Conservation (phyloP, 1,140 invertebrate genomes). For the Lepidurus arcticus region DNA sequence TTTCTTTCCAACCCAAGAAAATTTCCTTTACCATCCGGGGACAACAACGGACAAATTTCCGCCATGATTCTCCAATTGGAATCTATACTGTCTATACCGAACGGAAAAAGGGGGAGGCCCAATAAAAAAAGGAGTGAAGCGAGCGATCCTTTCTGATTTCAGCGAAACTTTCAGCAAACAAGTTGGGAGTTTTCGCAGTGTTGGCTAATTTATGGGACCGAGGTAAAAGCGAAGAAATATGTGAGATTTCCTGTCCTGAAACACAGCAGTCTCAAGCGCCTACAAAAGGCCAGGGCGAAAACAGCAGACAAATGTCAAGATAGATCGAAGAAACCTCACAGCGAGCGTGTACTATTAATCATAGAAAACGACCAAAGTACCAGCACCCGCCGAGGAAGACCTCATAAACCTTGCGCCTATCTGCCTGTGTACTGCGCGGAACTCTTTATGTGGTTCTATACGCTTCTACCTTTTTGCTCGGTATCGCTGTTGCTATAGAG, state of each 20-base stretch:
- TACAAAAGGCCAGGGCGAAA: not conserved
- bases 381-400: constrained; percentile 4
- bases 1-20: not conserved
- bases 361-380: not conserved
- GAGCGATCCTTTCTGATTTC: not conserved
- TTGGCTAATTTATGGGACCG: not conserved
- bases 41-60: not conserved
- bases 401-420: not conserved
- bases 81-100: not conserved
- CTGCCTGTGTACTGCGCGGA: not conserved
- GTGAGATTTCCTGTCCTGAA: not conserved
- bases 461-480: too few species aligned
- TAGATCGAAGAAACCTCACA: not conserved
- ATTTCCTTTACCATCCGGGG: not conserved
- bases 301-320: not conserved
- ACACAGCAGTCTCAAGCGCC: not conserved
- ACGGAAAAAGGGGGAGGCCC: not conserved
- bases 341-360: not conserved
- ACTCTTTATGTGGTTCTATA: not conserved
- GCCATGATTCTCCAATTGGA: not conserved
- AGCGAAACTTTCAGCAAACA: not conserved
- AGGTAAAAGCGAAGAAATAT: not conserved
- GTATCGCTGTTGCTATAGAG: not conserved
- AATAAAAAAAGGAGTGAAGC: not conserved
- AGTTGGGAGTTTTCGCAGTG: not conserved